These are phyloP conservation scores for Oikopleura dioica DNA, from an alignment of 23 tunicate genomes.

Conservation along the genomic window DNA sequence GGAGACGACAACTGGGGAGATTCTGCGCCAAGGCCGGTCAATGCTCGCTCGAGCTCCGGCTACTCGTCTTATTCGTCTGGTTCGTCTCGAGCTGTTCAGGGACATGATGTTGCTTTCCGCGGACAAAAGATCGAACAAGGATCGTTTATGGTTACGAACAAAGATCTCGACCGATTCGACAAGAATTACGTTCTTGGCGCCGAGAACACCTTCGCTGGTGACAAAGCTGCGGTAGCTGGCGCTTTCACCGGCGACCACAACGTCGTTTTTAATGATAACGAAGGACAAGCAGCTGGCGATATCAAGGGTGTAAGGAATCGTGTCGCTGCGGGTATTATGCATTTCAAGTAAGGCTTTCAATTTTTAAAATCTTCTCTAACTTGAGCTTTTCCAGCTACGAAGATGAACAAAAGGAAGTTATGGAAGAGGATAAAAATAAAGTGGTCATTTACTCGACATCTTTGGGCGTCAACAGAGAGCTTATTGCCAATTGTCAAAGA, in stretches of 20 bases:
- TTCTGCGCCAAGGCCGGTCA: neutral
- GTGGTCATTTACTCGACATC: constrained; percentile 68
- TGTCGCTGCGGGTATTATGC: constrained; percentile 83
- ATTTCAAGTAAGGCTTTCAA: constrained; percentile 46
- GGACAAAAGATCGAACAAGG: constrained; percentile 9
- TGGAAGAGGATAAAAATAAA: constrained; percentile 41
- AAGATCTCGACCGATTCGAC: neutral
- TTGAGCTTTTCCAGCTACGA: constrained; percentile 4
- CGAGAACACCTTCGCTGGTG: constrained; percentile 21
- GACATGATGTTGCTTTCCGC: neutral
- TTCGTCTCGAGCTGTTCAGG: neutral
- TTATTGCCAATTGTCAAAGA: constrained; percentile 45
- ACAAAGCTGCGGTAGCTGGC: constrained; percentile 78
- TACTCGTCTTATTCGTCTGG: neutral
- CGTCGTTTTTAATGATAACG: constrained; percentile 22
- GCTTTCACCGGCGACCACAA: constrained; percentile 95
- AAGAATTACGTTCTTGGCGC: neutral
- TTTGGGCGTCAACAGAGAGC: constrained; percentile 33
- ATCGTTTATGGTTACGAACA: neutral
- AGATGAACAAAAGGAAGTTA: constrained; percentile 18
- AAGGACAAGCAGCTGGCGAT: constrained; percentile 21
- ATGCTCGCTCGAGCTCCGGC: neutral
- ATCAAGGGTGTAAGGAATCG: constrained; percentile 44
- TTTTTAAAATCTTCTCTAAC: no score
- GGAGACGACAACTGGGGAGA: neutral